Conservation (phyloP, 2,797 vertebrate species). For the Microctenopoma stevenorrisi region DNA sequence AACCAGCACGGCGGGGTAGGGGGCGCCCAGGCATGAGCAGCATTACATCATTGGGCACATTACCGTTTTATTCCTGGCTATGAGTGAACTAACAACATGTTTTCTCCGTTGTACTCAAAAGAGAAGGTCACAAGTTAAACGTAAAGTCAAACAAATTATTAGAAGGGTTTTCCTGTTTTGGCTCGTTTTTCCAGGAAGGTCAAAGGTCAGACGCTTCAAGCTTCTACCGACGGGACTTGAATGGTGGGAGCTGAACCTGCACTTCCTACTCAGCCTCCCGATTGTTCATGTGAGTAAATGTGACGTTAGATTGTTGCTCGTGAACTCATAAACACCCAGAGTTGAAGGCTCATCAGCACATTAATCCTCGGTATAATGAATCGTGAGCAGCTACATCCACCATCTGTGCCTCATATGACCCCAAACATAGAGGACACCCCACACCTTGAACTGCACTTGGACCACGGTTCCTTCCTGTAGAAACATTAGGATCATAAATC, state of each 20-base stretch:
- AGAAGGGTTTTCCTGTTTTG: neutral
- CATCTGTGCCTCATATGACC: slow-evolving; percentile 62
- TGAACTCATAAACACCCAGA: neutral
- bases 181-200: slow-evolving; percentile 5
- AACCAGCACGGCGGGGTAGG: slow-evolving; percentile 39
- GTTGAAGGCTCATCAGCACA: slow-evolving; percentile 27
- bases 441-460: slow-evolving; percentile 25
- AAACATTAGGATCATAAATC: slow-evolving; percentile 48
- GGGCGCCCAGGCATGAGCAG: slow-evolving; percentile 35
- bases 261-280: too few relatives aligned
- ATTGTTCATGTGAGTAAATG: too few relatives aligned
- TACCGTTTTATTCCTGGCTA: slow-evolving; percentile 46
- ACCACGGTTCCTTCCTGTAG: slow-evolving; percentile 21
- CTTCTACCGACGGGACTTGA: too few relatives aligned
- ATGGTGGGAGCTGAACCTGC: too few relatives aligned
- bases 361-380: slow-evolving; percentile 20
- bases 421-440: slow-evolving; percentile 43
- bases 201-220: slow-evolving; percentile 18
- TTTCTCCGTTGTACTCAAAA: neutral
- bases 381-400: slow-evolving; percentile 4
- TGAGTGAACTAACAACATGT: slow-evolving; percentile 24
- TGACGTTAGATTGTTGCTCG: too few relatives aligned
- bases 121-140: slow-evolving; percentile 1
- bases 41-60: slow-evolving; percentile 64
- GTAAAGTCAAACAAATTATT: slow-evolving; percentile 17